Evolutionary conservation across 1,140 invertebrate genomes (phyloP).

Genomic region (Tetranychus urticae): DNA sequence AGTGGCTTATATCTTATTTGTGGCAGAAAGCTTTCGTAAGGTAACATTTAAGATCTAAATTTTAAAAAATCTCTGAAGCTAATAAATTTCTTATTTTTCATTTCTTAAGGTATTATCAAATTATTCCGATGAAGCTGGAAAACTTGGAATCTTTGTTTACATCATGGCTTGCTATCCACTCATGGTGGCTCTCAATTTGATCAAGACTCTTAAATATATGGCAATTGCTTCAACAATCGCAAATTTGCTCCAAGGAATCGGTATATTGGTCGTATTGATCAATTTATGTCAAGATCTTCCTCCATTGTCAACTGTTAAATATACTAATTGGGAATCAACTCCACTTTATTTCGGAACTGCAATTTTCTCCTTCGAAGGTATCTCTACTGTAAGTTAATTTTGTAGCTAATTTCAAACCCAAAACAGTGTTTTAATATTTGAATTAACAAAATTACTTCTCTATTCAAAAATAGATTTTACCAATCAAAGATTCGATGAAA

Average conservation of each 20-base stretch:
- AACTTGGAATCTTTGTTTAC: not conserved
- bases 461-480: constrained; percentile 9
- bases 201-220: constrained; percentile 18
- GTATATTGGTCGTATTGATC: constrained; percentile 19
- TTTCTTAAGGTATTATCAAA: no score
- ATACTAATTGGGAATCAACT: constrained; percentile 4
- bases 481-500: constrained; percentile 21
- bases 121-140: not conserved
- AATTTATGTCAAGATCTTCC: constrained; percentile 16
- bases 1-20: constrained; percentile 88
- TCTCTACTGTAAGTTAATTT: constrained; percentile 17
- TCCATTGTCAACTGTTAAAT: constrained; percentile 8
- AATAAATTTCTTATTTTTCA: no score
- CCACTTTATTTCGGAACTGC: constrained; percentile 19
- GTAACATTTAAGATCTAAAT: not conserved
- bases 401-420: not conserved
- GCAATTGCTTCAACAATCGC: constrained; percentile 21
- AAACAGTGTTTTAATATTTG: no score
- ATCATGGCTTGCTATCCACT: constrained; percentile 8
- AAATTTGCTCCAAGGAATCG: constrained; percentile 18
- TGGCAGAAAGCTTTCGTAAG: constrained; percentile 44
- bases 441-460: no score
- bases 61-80: no score
- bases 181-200: constrained; percentile 5
- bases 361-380: constrained; percentile 24